Conservation (phyloP, 2,113 vertebrate species). For the Euleptes europaea region DNA sequence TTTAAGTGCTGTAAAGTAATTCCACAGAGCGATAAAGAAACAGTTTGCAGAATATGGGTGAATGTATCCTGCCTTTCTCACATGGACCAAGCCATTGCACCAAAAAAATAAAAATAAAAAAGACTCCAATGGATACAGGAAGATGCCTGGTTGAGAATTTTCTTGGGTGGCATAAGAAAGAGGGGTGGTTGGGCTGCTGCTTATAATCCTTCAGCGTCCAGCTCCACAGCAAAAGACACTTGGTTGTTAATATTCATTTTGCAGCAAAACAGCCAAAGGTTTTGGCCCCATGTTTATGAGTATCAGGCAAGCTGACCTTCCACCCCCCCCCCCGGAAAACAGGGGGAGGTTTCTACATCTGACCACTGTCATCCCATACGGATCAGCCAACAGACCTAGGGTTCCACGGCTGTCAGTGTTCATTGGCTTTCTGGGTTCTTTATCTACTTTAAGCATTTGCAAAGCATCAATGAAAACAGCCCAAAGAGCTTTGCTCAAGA, state of each 20-base stretch:
- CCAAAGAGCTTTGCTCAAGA: constrained; percentile 37
- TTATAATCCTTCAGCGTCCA: constrained; percentile 29
- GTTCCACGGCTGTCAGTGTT: constrained; percentile 51
- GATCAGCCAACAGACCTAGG: constrained; percentile 45
- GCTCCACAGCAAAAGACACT: constrained; percentile 4
- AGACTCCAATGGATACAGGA: not conserved
- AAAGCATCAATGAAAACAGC: constrained; percentile 33
- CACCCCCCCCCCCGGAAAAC: constrained; percentile 23
- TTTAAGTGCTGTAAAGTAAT: too few species aligned
- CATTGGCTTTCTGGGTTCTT: constrained; percentile 48
- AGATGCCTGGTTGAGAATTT: not conserved
- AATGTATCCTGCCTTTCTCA: too few species aligned
- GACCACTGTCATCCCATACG: constrained; percentile 48
- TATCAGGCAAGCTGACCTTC: constrained; percentile 6
- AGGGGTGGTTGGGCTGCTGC: not conserved
- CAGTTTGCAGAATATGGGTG: too few species aligned
- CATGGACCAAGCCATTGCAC: too few species aligned
- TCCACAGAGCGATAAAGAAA: too few species aligned
- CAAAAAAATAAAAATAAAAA: too few species aligned
- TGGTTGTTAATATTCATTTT: constrained; percentile 6
- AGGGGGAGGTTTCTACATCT: constrained; percentile 30
- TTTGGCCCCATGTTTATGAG: not conserved
- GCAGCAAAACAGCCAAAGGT: not conserved
- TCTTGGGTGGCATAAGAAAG: not conserved
- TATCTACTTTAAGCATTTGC: constrained; percentile 49